Conservation (phyloP, 2,113 vertebrate species). For the Hemicordylus capensis region DNA sequence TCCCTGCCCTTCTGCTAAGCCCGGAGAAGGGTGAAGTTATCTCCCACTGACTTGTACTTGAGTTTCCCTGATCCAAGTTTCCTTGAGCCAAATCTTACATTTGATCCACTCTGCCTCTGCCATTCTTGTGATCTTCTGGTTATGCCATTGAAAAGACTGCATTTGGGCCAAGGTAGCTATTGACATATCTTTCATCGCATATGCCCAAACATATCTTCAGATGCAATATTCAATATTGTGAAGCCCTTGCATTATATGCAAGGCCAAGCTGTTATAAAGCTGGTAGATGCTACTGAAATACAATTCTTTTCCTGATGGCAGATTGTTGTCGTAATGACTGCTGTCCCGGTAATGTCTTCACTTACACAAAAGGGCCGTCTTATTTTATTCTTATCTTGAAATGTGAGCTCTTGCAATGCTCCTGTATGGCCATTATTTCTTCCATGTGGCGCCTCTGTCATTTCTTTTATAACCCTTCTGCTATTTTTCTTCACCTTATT, state of each 20-base stretch:
- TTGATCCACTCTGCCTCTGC: no score
- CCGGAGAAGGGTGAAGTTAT: no score
- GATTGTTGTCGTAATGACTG: conserved; percentile 47
- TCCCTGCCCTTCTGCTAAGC: no score
- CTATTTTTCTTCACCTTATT: conserved; percentile 56
- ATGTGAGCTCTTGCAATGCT: conserved; percentile 6
- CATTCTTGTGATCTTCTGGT: not conserved
- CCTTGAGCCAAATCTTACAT: not conserved
- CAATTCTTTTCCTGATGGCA: conserved; percentile 50
- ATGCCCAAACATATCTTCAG: not conserved
- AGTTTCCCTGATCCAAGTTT: not conserved
- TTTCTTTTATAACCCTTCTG: conserved; percentile 43
- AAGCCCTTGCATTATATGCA: not conserved
- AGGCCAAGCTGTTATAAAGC: not conserved
- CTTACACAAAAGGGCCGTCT: conserved; percentile 46
- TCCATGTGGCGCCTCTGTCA: conserved; percentile 41
- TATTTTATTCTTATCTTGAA: conserved; percentile 40
- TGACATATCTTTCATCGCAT: not conserved
- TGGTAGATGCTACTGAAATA: not conserved
- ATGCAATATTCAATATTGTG: not conserved
- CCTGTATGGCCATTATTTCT: conserved; percentile 49
- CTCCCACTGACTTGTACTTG: no score
- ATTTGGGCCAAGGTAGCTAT: not conserved
- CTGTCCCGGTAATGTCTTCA: conserved; percentile 42
- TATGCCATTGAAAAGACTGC: no score